phyloP scores from a whole-genome alignment of 2,113 vertebrate genomes.

The Phylloscopus whistleri region DNA sequence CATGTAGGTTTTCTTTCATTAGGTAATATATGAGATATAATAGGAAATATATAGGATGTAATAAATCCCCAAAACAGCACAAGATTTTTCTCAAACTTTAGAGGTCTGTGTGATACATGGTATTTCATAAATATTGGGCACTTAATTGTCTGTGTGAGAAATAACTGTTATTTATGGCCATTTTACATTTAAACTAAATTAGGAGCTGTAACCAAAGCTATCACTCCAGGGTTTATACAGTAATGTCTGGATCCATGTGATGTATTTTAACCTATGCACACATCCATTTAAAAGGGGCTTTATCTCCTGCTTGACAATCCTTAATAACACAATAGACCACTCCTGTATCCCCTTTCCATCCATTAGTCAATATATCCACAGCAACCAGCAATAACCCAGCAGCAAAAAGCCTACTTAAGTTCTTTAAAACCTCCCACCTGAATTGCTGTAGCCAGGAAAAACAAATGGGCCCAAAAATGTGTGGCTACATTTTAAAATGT shows the following conservation, averaged over 20 bases:
- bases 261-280: slow-evolving; percentile 23
- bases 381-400: slow-evolving; percentile 52
- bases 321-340: slow-evolving; percentile 24
- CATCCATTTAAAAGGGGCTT: slow-evolving; percentile 17
- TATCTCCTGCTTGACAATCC: slow-evolving; percentile 26
- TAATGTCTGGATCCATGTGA: background rate
- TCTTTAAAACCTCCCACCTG: slow-evolving; percentile 44
- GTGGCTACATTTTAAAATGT: background rate
- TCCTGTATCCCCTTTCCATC: slow-evolving; percentile 20
- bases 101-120: background rate
- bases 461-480: slow-evolving; percentile 16
- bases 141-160: slow-evolving; percentile 46
- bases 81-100: background rate
- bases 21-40: background rate
- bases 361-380: slow-evolving; percentile 50
- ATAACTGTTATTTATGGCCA: slow-evolving; percentile 36
- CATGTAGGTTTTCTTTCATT: slow-evolving; percentile 16
- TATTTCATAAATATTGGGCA: slow-evolving; percentile 40
- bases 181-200: slow-evolving; percentile 22
- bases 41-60: background rate
- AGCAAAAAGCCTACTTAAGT: slow-evolving; percentile 50
- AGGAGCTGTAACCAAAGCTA: slow-evolving; percentile 14
- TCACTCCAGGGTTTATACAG: background rate
- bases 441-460: slow-evolving; percentile 52
- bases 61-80: slow-evolving; percentile 10